Conservation (phyloP, 2,888 invertebrate species). For the Archips xylosteana region DNA sequence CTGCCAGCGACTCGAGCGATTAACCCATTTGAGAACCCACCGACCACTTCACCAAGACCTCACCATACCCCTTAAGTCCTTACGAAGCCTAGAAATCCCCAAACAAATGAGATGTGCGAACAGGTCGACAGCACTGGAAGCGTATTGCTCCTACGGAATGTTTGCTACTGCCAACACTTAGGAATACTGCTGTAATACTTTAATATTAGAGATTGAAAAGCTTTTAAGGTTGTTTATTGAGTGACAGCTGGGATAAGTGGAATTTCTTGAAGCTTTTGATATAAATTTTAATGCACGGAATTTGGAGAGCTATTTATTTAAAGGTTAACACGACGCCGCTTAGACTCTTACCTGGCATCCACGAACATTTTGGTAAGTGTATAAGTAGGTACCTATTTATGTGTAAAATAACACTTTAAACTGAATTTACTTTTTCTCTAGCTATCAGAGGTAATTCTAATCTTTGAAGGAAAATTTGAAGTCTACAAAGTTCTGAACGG, state of each 20-base stretch:
- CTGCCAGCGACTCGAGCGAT: constrained; percentile 75
- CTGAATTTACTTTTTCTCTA: neutral
- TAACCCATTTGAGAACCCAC: constrained; percentile 71
- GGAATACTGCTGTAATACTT: constrained; percentile 39
- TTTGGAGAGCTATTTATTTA: constrained; percentile 16
- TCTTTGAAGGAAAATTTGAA: neutral
- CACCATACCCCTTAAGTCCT: constrained; percentile 26
- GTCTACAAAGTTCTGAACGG: neutral
- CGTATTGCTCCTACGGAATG: constrained; percentile 29
- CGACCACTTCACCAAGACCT: constrained; percentile 33
- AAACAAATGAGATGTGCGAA: constrained; percentile 22
- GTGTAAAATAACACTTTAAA: neutral
- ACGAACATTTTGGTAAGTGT: neutral
- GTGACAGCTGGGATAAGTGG: constrained; percentile 31
- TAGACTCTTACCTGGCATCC: constrained; percentile 1
- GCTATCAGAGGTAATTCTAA: neutral
- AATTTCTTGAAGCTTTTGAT: constrained; percentile 27
- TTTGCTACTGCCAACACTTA: constrained; percentile 40
- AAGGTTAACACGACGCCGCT: constrained; percentile 14
- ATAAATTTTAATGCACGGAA: constrained; percentile 17
- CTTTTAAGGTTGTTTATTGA: constrained; percentile 40
- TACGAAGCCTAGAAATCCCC: constrained; percentile 16
- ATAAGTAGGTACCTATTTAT: neutral
- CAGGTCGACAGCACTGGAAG: constrained; percentile 21
- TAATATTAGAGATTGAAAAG: constrained; percentile 39